Base-by-base conservation (phyloP, 2,797 vertebrate genomes). In the Chelmon rostratus region DNA sequence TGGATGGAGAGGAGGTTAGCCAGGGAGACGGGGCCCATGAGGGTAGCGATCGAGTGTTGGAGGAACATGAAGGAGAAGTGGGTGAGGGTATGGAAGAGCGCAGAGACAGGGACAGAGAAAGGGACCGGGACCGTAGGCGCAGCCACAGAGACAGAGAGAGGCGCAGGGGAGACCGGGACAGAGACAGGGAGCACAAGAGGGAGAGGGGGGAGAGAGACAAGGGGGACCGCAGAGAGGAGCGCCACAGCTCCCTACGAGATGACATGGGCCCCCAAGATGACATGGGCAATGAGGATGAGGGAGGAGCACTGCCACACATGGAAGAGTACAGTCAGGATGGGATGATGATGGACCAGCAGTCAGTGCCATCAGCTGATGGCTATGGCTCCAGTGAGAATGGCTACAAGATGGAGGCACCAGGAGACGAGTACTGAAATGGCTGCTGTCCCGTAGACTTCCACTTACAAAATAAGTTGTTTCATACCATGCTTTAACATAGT, bases 111-210 rank as follows among this genome's bases (percentile, higher is more conserved):
- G 95, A 97, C 1, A 71, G 94, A 56, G 95, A 96, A 0, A 82
- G 94, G 10, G 96, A 97, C 6, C 91, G 95, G 31, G 95, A 96
- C 64, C 94, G 96, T 73, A 91, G 96, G 19, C 96, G 96, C 7
- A 95, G 96, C 69, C 95, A 96, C 79, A 91, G 95, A 73, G 95
- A 96, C 65, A 82, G 96, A 66, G 96, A 97, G 37, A 90, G 96
- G 23, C 95, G 94, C 54, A 88, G 96, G 69, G 86, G 96, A 4
- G 96, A 97, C 72, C 67, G 96, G 6, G 96, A 97, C 12, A 83
- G 96, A 25, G 97, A 98, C 68, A 92, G 96, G 4, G 97, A 97
- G 69, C 96, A 97, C 64, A 96, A 97, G 86, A 93, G 96, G 16
- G 95, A 96, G 63, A 89, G 97, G 0, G 94, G 96, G 0, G 97